Evolutionary conservation across 2,888 invertebrate species (phyloP), one percentile per base, ranked within the genome.

Genomic region (Holacanthella duospinosa): DNA sequence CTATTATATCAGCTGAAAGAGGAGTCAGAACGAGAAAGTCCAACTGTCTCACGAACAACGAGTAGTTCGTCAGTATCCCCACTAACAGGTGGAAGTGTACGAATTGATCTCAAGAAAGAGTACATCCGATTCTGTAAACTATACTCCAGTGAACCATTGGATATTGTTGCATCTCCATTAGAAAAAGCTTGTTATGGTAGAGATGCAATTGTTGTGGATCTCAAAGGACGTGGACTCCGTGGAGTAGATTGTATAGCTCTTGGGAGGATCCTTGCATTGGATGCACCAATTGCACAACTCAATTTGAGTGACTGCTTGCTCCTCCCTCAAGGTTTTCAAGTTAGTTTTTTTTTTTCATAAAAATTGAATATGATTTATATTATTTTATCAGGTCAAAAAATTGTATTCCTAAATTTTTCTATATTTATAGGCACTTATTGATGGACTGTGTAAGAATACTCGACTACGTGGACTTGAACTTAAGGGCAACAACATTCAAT

Each of bases 281-380:
- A 77, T 66, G 73, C 75, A 1, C 74, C 74, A 2, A 77, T 79
- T 53, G 72, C 72, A 58, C 70, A 73, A 4, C 69, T 79, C 9
- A 76, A 77, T 64, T 65, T 79, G 1, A 75, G 76, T 55, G 77
- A 79, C 65, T 78, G 78, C 60, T 75, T 78, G 73, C 67, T 78
- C 2, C 74, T 77, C 9, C 74, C 77, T 3, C 76, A 76, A 71
- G 77, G 77, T 43, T 68, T 77, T 54, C 65, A 71, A 62, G 68
- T 68, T 57, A n/a, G 9, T 21, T 25, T 3, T 25, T n/a, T 26
- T 27, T 21, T 24, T 25, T 27, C 27, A 21, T 3, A n/a, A n/a
- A n/a, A n/a, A n/a, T n/a, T n/a, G n/a, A n/a, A n/a, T n/a, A n/a
- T n/a, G n/a, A n/a, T n/a, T n/a, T n/a, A n/a, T n/a, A n/a, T n/a